Evolutionary conservation across 2,797 vertebrate genomes (phyloP), one percentile per base, ranked within the genome.

Genomic region (Centropyge bicolor): DNA sequence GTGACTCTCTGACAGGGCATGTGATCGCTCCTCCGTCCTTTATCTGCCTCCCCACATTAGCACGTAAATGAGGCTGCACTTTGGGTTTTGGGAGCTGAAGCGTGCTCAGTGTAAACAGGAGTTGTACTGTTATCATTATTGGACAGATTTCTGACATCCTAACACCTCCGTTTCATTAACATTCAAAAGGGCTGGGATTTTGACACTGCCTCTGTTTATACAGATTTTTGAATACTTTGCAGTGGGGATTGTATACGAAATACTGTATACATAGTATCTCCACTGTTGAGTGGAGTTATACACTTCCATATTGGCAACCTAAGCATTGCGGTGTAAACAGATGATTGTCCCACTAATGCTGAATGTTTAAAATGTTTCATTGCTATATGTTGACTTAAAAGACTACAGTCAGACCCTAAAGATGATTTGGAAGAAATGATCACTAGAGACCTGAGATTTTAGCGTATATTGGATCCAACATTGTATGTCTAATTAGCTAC

Each of bases 1-100:
- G 94, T 93, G 93, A 92, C 93, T 93, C 92, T 91, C 93, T 94
- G 94, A 95, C 95, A 95, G 92, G 93, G 79, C 86, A 93, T 94
- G 93, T 95, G 94, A 96, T 96, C 93, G 93, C 92, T 94, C 92
- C 92, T 92, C 90, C 85, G 84, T 92, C 93, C 94, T 95, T 95
- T 95, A 96, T 96, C 95, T 94, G 89, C 88, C 85, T 91, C 88
- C 88, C 91, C 92, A 95, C 95, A 96, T 96, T 96, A 96, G 94
- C 95, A 96, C 95, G 95, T 95, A 96, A 96, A 96, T 96, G 95
- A 96, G 95, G 94, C 93, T 91, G 94, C 93, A 94, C 94, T 94
- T 92, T 94, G 94, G 94, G 94, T 95, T 94, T 91, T 75, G 89
- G 89, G 88, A 92, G 92, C 92, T 88, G 91, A 89, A 93, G 93